Evolutionary conservation across 2,888 invertebrate species (phyloP).

Genomic region (Diarsia rubi): DNA sequence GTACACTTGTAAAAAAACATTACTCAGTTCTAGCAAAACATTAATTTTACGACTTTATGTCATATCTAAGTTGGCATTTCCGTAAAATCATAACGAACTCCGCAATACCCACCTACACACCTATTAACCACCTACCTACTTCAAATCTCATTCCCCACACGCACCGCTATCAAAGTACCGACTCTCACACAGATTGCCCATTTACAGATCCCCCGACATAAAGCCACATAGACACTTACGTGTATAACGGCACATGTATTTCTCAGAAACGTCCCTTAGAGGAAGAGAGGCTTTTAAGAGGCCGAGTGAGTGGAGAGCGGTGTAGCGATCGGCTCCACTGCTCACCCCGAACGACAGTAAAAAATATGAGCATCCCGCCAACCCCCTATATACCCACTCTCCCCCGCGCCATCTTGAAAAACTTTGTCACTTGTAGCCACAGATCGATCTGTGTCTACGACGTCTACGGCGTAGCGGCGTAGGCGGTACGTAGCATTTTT

Average conservation of each 20-base stretch:
- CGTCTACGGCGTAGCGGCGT: conserved; percentile 77
- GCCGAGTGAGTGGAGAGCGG: conserved; percentile 89
- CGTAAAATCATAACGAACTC: conserved; percentile 10
- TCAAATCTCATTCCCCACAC: conserved; percentile 62
- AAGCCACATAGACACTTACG: conserved; percentile 82
- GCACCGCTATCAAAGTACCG: conserved; percentile 67
- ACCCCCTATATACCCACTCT: conserved; percentile 79
- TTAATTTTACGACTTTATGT: not conserved
- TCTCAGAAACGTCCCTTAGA: conserved; percentile 82
- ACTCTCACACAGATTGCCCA: conserved; percentile 73
- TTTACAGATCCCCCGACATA: conserved; percentile 75
- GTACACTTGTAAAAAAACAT: not conserved
- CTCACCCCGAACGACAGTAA: conserved; percentile 90
- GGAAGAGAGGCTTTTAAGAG: conserved; percentile 88
- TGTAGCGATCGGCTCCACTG: conserved; percentile 90
- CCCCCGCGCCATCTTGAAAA: conserved; percentile 89
- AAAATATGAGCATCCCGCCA: conserved; percentile 90
- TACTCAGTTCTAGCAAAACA: not conserved
- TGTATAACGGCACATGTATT: conserved; percentile 81
- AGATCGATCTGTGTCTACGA: conserved; percentile 89
- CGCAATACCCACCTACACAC: not conserved
- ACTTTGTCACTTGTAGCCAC: conserved; percentile 90
- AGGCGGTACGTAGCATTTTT: conserved; percentile 62
- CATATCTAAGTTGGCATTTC: not conserved
- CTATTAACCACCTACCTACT: conserved; percentile 33